A percentile compares a stretch with the other conserved stretches of the same genome.
Evolutionary conservation across 2,888 invertebrate species (phyloP).

Genomic region (Pterobdella sp.): DNA sequence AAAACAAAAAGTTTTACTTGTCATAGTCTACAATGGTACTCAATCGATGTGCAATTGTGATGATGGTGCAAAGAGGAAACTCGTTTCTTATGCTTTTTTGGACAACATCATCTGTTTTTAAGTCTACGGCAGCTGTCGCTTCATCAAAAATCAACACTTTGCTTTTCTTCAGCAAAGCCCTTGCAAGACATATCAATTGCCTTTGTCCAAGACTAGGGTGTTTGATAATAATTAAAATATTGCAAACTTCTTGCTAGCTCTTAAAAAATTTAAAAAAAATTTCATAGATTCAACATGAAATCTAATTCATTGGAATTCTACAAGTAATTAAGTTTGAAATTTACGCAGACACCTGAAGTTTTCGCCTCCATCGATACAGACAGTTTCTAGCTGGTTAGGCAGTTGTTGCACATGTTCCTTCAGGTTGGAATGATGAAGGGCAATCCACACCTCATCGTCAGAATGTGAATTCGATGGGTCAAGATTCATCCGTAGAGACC

Average conservation of each 20-base stretch:
- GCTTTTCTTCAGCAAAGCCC: not conserved
- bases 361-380: conserved; percentile 49
- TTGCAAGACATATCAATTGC: not conserved
- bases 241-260: no score
- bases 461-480: conserved; percentile 48
- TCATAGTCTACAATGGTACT: not conserved
- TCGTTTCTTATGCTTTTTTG: not conserved
- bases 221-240: no score
- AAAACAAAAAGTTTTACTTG: no score
- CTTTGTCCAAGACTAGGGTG: not conserved
- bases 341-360: conserved; percentile 45
- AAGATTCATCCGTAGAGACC: conserved; percentile 43
- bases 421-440: conserved; percentile 48
- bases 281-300: no score
- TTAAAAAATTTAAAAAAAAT: no score
- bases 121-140: not conserved
- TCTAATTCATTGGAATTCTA: no score
- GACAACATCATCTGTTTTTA: not conserved
- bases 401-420: conserved; percentile 44
- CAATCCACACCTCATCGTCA: conserved; percentile 47
- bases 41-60: not conserved
- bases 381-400: conserved; percentile 42
- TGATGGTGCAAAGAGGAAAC: not conserved
- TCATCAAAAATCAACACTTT: not conserved
- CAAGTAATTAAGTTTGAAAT: not conserved